These are phyloP conservation scores for Schizopygopsis pylzovi DNA, from an alignment of 2,797 vertebrate genomes.

Conservation along the genomic window DNA sequence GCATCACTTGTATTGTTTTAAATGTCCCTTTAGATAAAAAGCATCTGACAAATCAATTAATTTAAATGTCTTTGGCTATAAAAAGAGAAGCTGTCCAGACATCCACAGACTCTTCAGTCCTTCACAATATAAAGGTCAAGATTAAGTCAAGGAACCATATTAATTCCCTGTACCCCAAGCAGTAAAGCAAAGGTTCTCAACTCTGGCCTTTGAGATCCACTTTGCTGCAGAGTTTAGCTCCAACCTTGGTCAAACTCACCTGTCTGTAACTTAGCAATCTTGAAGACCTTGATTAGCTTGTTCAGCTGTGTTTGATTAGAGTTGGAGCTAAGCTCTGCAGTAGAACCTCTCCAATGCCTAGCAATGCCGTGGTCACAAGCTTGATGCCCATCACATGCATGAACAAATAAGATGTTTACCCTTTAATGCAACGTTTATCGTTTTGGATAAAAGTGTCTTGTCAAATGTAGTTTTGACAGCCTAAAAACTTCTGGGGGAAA, in stretches of 20 bases:
- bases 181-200: not conserved
- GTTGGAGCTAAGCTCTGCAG: not conserved
- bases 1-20: not conserved
- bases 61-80: not conserved
- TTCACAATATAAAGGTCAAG: not conserved
- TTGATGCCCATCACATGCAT: not conserved
- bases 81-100: not conserved
- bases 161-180: not conserved
- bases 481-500: not conserved
- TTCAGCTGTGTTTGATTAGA: not conserved
- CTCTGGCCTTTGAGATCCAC: not conserved
- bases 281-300: not conserved
- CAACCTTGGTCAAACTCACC: not conserved
- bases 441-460: not conserved
- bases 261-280: not conserved
- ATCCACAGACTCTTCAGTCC: not conserved
- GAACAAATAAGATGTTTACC: not conserved
- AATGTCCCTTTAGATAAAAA: not conserved
- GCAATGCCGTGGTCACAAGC: not conserved
- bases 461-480: not conserved
- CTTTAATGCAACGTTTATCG: not conserved
- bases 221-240: not conserved
- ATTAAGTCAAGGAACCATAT: not conserved
- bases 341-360: not conserved
- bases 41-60: not conserved